A percentile compares a stretch with the other conserved stretches of the same genome.
phyloP scores from a whole-genome alignment of 2,797 vertebrate genomes.

The Spinibarbus caldwelli region DNA sequence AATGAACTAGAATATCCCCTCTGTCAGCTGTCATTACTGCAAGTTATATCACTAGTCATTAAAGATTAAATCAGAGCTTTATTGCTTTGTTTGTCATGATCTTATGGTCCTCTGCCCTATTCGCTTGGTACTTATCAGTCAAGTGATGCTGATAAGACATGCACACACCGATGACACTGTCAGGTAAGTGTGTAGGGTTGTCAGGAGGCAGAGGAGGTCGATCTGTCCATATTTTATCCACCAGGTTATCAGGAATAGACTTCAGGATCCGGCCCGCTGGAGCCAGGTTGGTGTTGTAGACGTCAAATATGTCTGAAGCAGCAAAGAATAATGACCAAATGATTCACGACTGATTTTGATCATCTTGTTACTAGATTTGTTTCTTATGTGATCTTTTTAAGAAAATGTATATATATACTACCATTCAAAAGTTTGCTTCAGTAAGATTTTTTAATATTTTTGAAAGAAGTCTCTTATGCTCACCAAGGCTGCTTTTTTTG shows the following conservation, averaged over 20 bases:
- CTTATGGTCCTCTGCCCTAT: constrained; percentile 57
- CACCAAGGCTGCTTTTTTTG: too few species aligned
- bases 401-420: too few species aligned
- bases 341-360: neutral
- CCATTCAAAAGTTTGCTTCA: too few species aligned
- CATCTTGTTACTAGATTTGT: too few species aligned
- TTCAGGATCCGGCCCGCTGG: constrained; percentile 74
- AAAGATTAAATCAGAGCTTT: constrained; percentile 66
- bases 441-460: too few species aligned
- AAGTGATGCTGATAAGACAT: constrained; percentile 58
- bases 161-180: constrained; percentile 81
- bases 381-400: too few species aligned
- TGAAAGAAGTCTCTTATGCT: too few species aligned
- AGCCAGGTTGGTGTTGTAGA: constrained; percentile 75
- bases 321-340: constrained; percentile 61
- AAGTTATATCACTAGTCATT: constrained; percentile 55
- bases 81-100: constrained; percentile 65
- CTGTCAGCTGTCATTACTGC: constrained; percentile 46
- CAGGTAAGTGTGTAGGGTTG: constrained; percentile 77
- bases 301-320: constrained; percentile 77
- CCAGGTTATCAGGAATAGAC: constrained; percentile 84
- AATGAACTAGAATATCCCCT: constrained; percentile 5
- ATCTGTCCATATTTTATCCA: constrained; percentile 85
- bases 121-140: constrained; percentile 72
- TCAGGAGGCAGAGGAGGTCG: constrained; percentile 75